Percentiles rank a stretch among this genome's conserved stretches.
phyloP scores from a whole-genome alignment of 2,113 vertebrate species.

The Periophthalmodon schlosseri region DNA sequence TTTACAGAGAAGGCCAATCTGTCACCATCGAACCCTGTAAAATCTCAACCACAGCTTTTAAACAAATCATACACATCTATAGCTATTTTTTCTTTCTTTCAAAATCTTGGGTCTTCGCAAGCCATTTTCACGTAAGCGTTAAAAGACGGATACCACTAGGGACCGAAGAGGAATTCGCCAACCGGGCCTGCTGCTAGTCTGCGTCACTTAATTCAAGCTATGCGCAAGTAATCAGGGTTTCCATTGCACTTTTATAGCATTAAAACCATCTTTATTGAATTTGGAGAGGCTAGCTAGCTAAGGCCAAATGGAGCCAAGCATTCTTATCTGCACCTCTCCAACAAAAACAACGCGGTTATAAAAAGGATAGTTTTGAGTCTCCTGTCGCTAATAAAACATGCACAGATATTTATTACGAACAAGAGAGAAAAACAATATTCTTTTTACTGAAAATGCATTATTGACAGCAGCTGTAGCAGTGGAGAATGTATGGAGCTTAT shows the following conservation, averaged over 20 bases:
- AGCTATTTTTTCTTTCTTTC: conserved; percentile 12
- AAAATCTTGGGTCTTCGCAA: conserved; percentile 22
- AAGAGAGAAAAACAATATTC: conserved; percentile 19
- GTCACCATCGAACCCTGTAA: conserved; percentile 38
- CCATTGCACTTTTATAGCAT: conserved; percentile 56
- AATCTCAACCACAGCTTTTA: conserved; percentile 34
- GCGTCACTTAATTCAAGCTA: conserved; percentile 37
- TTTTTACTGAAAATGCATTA: conserved; percentile 12
- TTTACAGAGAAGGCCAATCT: conserved; percentile 27
- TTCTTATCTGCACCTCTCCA: conserved; percentile 51
- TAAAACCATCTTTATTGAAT: conserved; percentile 61
- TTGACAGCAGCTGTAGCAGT: background rate
- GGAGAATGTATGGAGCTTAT: background rate
- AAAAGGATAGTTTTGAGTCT: conserved; percentile 30
- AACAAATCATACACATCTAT: conserved; percentile 41
- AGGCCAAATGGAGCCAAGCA: conserved; percentile 48
- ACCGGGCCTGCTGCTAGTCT: conserved; percentile 36
- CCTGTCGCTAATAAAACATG: conserved; percentile 31
- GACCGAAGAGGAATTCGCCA: conserved; percentile 51
- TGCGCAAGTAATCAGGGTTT: conserved; percentile 43
- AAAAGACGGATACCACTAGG: conserved; percentile 51
- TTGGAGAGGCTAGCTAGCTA: conserved; percentile 47
- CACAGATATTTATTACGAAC: conserved; percentile 38
- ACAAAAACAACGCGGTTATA: conserved; percentile 59
- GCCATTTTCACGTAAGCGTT: conserved; percentile 41